These are phyloP conservation scores for Drosophila nigrodunni DNA, from an alignment of 1,140 invertebrate genomes.

Conservation along the genomic window DNA sequence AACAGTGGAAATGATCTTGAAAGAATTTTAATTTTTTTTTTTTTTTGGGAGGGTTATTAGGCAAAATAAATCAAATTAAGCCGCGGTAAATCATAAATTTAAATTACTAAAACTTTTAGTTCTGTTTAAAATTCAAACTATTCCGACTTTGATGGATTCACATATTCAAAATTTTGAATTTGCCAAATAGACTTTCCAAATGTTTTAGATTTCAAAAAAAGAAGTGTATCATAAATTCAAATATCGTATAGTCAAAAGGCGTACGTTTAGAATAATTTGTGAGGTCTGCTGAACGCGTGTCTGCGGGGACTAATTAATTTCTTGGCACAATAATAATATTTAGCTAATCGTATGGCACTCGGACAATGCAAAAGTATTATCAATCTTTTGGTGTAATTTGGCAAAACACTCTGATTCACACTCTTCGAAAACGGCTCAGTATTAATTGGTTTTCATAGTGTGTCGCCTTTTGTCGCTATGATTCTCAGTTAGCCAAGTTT, in stretches of 20 bases:
- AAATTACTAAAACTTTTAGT: no score
- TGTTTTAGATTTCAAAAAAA: background rate
- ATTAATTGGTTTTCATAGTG: slow-evolving; percentile 66
- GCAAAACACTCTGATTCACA: slow-evolving; percentile 65
- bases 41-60: no score
- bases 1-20: no score
- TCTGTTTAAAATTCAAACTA: no score
- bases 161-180: background rate
- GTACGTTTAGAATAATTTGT: background rate
- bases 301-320: slow-evolving; percentile 65
- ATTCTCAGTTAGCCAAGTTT: background rate
- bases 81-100: no score
- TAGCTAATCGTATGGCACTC: slow-evolving; percentile 13
- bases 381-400: slow-evolving; percentile 21
- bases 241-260: background rate
- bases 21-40: no score
- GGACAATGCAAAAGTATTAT: slow-evolving; percentile 26
- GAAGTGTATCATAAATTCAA: slow-evolving; percentile 27
- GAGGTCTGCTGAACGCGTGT: slow-evolving; percentile 5
- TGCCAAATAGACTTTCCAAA: slow-evolving; percentile 24
- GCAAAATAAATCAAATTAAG: background rate
- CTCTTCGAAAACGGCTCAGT: slow-evolving; percentile 57
- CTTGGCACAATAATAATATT: slow-evolving; percentile 61
- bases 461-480: slow-evolving; percentile 19
- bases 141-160: slow-evolving; percentile 12